Evolutionary conservation across 2,888 invertebrate genomes (phyloP), one percentile per base, ranked within the genome.

Genomic region (Mimumesa dahlbomi): DNA sequence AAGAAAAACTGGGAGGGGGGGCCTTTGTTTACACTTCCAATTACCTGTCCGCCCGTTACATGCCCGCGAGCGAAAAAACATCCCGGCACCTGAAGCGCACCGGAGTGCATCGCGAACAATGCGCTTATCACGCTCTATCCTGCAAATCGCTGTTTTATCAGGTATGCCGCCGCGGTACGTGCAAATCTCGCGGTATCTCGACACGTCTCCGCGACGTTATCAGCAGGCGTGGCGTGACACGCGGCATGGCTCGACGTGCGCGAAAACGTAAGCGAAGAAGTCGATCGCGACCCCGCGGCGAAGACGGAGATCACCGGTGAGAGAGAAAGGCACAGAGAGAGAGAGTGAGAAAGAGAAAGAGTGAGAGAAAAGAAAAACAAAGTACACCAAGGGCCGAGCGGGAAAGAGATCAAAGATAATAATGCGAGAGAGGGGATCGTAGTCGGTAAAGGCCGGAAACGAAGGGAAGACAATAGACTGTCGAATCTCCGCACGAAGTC

Each of bases 111-210:
- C n/a, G n/a, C 52, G 14, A 25, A 7, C 36, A n/a, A 19, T 53
- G 65, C 53, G n/a, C 21, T 68, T 68, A 66, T 67, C 67, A n/a
- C 38, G 29, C 5, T 21, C 31, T 6, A 29, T 34, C 34, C 19
- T 25, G 46, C 50, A 34, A 31, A 68, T 72, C 71, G 34, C 50
- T 48, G 42, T 57, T n/a, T 22, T 74, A 75, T 69, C 69, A 74
- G 68, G 67, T 71, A 66, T 66, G 74, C 72, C 71, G 71, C 73
- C 56, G 57, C 56, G 57, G 34, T 65, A 62, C 70, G 73, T 71
- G 68, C 62, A 73, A 73, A 80, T 79, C 73, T 72, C 69, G 36
- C 50, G 62, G 56, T 75, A 77, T 79, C 75, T 70, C 52, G 40
- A 7, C n/a, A 13, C 38, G 14, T 50, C 13, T 4, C 25, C 13